phyloP scores from a whole-genome alignment of 2,113 vertebrate species.

The Hippocampus abdominalis region DNA sequence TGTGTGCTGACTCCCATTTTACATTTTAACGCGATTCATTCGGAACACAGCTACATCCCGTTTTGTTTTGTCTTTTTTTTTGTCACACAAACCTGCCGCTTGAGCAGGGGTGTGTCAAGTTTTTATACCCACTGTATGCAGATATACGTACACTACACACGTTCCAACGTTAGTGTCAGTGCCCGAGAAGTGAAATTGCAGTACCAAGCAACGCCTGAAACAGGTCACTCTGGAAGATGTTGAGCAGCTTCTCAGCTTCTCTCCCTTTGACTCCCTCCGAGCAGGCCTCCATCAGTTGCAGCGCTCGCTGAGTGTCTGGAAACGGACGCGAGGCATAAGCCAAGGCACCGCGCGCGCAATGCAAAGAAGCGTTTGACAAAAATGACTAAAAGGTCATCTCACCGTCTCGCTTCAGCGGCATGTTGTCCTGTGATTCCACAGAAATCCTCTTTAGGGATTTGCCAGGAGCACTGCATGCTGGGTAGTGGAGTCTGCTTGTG shows the following conservation, averaged over 20 bases:
- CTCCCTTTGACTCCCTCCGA: constrained; percentile 63
- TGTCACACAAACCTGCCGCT: constrained; percentile 2
- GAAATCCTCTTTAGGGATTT: constrained; percentile 68
- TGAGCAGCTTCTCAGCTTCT: constrained; percentile 67
- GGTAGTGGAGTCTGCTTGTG: constrained; percentile 43
- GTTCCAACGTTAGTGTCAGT: neutral
- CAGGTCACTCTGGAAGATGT: constrained; percentile 75
- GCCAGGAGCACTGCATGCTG: constrained; percentile 43
- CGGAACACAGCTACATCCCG: too few relatives aligned
- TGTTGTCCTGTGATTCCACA: constrained; percentile 54
- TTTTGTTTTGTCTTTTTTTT: neutral
- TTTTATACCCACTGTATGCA: neutral
- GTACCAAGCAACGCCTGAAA: constrained; percentile 76
- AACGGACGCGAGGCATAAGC: neutral
- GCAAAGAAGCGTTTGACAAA: neutral
- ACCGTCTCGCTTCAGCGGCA: constrained; percentile 67
- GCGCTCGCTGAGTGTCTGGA: constrained; percentile 67
- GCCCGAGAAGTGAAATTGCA: constrained; percentile 12
- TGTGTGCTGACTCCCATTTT: too few relatives aligned
- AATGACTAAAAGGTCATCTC: constrained; percentile 25
- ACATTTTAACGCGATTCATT: too few relatives aligned
- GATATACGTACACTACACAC: neutral
- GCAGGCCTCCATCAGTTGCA: constrained; percentile 68
- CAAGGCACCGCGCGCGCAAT: neutral
- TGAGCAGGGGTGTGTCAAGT: neutral